Evolutionary conservation across 2,797 vertebrate species (phyloP).

Genomic region (Argya squamiceps): DNA sequence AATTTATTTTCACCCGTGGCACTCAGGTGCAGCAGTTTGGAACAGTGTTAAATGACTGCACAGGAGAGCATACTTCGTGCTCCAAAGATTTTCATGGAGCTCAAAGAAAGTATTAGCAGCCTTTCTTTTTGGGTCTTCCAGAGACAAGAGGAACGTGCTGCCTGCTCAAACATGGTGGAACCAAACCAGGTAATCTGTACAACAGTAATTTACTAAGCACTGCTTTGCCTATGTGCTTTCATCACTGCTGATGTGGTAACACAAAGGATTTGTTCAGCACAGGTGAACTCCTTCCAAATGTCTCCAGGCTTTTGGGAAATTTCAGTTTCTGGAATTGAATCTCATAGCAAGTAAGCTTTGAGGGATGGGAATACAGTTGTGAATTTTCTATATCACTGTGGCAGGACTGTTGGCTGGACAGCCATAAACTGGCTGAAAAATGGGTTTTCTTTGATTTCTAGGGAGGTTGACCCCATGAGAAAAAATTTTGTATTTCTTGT

Average conservation of each 20-base stretch:
- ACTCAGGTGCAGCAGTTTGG: not conserved
- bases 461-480: not conserved
- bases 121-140: not conserved
- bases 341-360: not conserved
- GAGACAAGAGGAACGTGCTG: not conserved
- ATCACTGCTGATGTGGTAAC: not conserved
- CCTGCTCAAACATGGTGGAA: not conserved
- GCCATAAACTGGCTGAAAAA: not conserved
- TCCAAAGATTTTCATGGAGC: not conserved
- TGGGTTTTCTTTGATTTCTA: not conserved
- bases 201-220: not conserved
- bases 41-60: not conserved
- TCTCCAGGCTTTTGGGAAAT: slow-evolving; percentile 12
- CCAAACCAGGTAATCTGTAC: not conserved
- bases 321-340: not conserved
- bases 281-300: not conserved
- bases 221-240: not conserved
- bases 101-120: not conserved
- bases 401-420: not conserved
- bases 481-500: not conserved
- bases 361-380: not conserved
- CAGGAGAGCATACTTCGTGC: not conserved
- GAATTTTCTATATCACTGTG: not conserved
- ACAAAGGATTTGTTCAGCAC: not conserved
- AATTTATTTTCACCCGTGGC: not conserved